These are phyloP conservation scores for Anhinga rufa DNA, from an alignment of 2,113 vertebrate species.

Conservation along the genomic window DNA sequence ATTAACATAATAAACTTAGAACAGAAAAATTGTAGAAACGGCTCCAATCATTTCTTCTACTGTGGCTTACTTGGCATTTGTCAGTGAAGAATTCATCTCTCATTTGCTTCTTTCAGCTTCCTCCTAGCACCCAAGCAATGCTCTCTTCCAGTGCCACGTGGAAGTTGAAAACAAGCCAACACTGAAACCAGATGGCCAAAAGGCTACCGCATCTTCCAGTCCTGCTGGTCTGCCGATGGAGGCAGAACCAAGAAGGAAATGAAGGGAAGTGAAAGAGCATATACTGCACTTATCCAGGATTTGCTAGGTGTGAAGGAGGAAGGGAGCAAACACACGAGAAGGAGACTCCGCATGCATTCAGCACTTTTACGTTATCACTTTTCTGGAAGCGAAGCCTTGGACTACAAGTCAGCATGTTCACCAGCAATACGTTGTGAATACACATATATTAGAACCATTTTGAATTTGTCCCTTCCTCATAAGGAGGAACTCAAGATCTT, in stretches of 20 bases:
- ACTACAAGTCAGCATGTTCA: neutral
- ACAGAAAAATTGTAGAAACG: neutral
- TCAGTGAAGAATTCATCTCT: neutral
- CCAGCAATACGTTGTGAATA: neutral
- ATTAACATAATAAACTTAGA: slow-evolving; percentile 24
- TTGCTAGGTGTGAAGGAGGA: neutral
- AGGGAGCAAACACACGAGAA: neutral
- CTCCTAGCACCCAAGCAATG: neutral
- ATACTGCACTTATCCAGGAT: accelerated
- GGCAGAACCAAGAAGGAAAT: neutral
- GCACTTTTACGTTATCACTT: neutral
- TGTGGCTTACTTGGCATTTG: neutral
- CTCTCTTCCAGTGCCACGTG: neutral
- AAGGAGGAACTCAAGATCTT: neutral
- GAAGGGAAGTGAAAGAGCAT: accelerated
- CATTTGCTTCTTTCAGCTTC: neutral
- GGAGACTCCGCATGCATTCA: neutral
- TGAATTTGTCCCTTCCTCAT: neutral
- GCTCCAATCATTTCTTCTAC: neutral
- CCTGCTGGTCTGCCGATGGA: neutral
- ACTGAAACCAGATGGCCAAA: neutral
- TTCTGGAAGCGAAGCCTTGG: neutral
- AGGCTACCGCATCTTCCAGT: neutral
- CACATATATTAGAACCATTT: neutral
- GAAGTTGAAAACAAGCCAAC: neutral